Evolutionary conservation across 2,888 invertebrate genomes (phyloP), one percentile per base, ranked within the genome.

Genomic region (Aleiodes leptofemur): DNA sequence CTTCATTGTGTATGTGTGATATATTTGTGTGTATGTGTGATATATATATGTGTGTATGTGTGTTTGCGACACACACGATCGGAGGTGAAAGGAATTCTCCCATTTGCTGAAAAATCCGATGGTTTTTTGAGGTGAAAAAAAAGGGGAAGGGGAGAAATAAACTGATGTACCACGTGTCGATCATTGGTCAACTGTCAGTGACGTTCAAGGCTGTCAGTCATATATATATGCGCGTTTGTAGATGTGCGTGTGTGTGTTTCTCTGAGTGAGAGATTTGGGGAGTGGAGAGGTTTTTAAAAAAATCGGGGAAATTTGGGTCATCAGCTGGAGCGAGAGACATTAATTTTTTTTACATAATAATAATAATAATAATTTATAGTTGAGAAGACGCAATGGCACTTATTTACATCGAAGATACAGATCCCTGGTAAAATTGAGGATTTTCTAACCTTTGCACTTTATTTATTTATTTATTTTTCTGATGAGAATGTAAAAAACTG

Each of bases 401-500:
- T 66, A 79, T 88, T 78, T 83, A 86, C 77, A 86, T 89, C 16
- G 88, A 88, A 77, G 87, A 84, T 79, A 86, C 74, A 69, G 89
- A 89, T 81, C 86, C 88, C 59, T 89, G 89, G 89, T 89, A 84
- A 23, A 23, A 80, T 71, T 72, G 55, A 66, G 23, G 14, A 23
- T 4, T 56, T 29, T 56, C 23, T 38, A 55, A 74, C 56, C 23
- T 73, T 11, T 61, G n/a, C 3, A 23, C n/a, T 11, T 29, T 74
- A 11, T 34, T 70, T 11, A 29, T 66, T 64, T 11, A 43, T 23
- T 43, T 23, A 23, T 23, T 61, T 38, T 5, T 38, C 4, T 8
- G 3, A 38, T 38, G 38, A 53, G 11, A 55, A 16, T 57, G 14
- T 2, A 43, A 11, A 8, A 48, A 69, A 38, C 31, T 48, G 51